phyloP scores from a whole-genome alignment of 2,797 vertebrate genomes.

The Percopsis omiscomaycus region DNA sequence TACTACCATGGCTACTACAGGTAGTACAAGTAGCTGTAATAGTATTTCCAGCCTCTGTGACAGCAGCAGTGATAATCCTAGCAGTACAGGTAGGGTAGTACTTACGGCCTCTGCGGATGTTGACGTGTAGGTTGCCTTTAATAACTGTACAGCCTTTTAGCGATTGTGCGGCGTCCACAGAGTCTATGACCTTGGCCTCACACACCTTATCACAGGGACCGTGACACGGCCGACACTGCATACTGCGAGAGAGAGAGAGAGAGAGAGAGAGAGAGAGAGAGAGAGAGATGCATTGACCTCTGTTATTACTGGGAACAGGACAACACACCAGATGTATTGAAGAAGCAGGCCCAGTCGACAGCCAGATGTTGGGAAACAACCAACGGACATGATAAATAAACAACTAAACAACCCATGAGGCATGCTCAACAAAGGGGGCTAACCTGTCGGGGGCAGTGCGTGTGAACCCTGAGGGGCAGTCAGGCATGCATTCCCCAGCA shows the following conservation, averaged over 20 bases:
- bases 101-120: conserved; percentile 98
- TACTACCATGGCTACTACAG: not conserved
- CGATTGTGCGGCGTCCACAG: conserved; percentile 92
- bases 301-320: too few relatives aligned
- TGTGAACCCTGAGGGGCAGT: conserved; percentile 92
- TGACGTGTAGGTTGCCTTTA: conserved; percentile 94
- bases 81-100: conserved; percentile 44
- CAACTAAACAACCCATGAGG: too few relatives aligned
- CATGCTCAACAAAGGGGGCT: conserved; percentile 2
- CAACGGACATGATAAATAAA: too few relatives aligned
- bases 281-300: too few relatives aligned
- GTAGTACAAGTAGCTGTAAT: not conserved
- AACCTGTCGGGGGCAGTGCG: conserved; percentile 87
- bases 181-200: conserved; percentile 90
- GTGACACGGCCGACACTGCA: conserved; percentile 92
- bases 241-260: conserved; percentile 68
- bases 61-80: not conserved
- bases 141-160: conserved; percentile 96
- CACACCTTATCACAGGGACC: conserved; percentile 96
- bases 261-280: not conserved
- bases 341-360: too few relatives aligned
- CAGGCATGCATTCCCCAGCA: conserved; percentile 88
- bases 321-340: too few relatives aligned
- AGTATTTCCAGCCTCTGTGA: not conserved
- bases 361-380: too few relatives aligned